phyloP scores from a whole-genome alignment of 2,113 vertebrate species.

The Tragelaphus buxtoni region DNA sequence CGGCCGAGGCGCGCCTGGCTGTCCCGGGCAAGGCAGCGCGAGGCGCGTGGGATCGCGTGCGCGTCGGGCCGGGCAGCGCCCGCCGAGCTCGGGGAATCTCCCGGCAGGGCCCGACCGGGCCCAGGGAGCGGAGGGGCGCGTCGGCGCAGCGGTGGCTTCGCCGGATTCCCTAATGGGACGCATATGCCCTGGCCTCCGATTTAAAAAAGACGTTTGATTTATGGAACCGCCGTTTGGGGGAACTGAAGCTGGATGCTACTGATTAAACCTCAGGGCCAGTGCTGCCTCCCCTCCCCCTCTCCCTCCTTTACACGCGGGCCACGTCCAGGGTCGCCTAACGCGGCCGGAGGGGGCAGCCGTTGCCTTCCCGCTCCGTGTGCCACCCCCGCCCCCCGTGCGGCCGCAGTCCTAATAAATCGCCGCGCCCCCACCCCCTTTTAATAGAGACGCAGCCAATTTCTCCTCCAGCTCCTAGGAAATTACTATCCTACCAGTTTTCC shows the following conservation, averaged over 20 bases:
- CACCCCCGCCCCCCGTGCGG: neutral
- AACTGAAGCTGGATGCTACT: conserved; percentile 65
- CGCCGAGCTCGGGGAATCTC: neutral
- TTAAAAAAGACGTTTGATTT: conserved; percentile 70
- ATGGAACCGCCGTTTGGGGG: conserved; percentile 67
- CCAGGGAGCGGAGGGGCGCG: neutral
- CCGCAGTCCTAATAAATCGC: conserved; percentile 73
- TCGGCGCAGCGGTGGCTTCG: conserved; percentile 14
- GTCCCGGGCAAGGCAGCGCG: neutral
- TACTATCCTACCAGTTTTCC: conserved; percentile 85
- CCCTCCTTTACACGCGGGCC: conserved; percentile 64
- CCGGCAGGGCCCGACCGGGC: neutral
- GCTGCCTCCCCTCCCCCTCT: conserved; percentile 47
- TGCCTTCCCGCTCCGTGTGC: neutral
- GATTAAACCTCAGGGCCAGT: conserved; percentile 64
- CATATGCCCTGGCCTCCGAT: conserved; percentile 73
- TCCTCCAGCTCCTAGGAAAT: conserved; percentile 84
- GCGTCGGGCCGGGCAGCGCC: neutral
- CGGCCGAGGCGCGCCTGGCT: neutral
- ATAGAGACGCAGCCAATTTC: conserved; percentile 79
- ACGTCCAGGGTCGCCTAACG: conserved; percentile 63
- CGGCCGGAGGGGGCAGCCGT: conserved; percentile 52
- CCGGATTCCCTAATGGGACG: conserved; percentile 72
- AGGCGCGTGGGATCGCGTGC: neutral
- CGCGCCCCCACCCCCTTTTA: conserved; percentile 69